Base-by-base conservation (phyloP, 37 sponge, comb jelly and placozoan genomes). In the Eunapius fragilis region DNA sequence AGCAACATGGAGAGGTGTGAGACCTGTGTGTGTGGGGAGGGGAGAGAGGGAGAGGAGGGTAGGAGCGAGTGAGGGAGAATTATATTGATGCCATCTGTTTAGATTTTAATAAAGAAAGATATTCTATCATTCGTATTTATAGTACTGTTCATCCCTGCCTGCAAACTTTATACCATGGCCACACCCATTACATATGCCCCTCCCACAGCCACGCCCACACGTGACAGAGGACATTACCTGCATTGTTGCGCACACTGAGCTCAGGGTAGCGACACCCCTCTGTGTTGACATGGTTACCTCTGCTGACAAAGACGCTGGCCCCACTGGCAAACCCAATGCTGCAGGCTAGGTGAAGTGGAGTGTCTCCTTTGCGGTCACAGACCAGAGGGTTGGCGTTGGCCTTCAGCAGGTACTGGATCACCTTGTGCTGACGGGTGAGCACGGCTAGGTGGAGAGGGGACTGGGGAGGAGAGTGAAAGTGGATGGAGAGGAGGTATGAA, bases 391-490 rank as follows among this genome's bases (percentile, higher is more conserved):
- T 88, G 45, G 94, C 91, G 58, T 88, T 88, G 68, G 94, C 94
- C 72, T 79, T 88, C 35, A 93, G 80, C 28, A 96, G 89, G 75
- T 78, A 83, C 75, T 93, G 87, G 26, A 91, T 88, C 23, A 96
- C 92, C 50, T 91, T 85, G 48, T 91, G 82, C 72, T 96, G 96
- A 24, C 85, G 82, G 25, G 96, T 96, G 76, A 96, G 78, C 26
- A 96, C 89, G 0, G 96, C 94, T 34, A 96, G 74, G 81, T 96
- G 96, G 25, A 96, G 81, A 28, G 96, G 96, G 27, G 96, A 84
- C 94, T 96, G 88, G n/a, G n/a, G 30, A 25, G 74, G 27, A 31
- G 34, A 67, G 41, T 79, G 27, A 14, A 68, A 13, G 31, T 10
- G 73, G 31, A 72, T 3, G 26, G 11, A 31, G 12, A 72, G 27